A percentile compares a stretch with the other conserved stretches of the same genome.
These are phyloP conservation scores for Dicaeum eximium DNA, from an alignment of 2,113 vertebrate species.

Conservation along the genomic window DNA sequence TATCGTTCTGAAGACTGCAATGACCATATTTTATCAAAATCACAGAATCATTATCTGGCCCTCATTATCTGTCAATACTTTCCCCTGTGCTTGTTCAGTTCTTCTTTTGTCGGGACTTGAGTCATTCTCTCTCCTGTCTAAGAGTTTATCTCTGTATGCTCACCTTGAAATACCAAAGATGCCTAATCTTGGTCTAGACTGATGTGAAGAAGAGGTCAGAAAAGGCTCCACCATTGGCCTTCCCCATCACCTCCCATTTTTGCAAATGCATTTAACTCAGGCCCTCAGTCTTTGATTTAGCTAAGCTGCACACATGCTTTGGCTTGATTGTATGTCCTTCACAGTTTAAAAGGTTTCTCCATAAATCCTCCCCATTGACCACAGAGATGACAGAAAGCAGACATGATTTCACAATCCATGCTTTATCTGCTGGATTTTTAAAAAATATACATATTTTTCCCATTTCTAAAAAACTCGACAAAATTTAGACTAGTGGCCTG, in stretches of 20 bases:
- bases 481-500: neutral
- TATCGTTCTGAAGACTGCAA: neutral
- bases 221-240: accelerated
- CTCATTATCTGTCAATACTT: neutral
- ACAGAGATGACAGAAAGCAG: neutral
- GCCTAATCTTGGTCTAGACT: neutral
- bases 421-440: neutral
- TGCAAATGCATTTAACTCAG: neutral
- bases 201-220: neutral
- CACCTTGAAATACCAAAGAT: neutral
- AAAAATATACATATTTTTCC: accelerated
- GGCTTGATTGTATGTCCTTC: neutral
- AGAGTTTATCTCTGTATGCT: neutral
- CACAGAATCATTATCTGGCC: neutral
- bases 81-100: neutral
- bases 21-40: neutral
- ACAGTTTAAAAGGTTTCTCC: neutral
- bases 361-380: neutral
- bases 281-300: neutral
- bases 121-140: neutral
- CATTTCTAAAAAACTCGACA: neutral
- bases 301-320: neutral
- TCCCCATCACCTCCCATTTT: accelerated
- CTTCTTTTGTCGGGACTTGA: neutral
- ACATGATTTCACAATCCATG: neutral